Evolutionary conservation across 1,140 invertebrate species (phyloP), one percentile per base, ranked within the genome.

Genomic region (Zaprionus gabonicus): DNA sequence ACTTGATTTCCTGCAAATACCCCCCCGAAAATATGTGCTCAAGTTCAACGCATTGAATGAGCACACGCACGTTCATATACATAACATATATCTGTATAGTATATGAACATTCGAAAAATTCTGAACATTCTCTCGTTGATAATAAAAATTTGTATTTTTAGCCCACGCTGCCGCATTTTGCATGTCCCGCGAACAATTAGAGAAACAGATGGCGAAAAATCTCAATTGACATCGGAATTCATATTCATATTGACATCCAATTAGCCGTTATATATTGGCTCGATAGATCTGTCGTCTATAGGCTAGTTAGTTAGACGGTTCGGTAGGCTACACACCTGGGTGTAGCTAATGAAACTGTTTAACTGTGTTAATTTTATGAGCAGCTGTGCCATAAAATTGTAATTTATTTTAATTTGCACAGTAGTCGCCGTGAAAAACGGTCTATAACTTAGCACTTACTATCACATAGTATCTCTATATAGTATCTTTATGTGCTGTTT

Each of bases 371-470:
- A 80, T 72, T 77, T 80, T 77, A 80, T 87, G 72, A 81, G 66
- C 82, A 86, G 83, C 82, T 86, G 82, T 71, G 81, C 83, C 62
- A 79, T 80, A 69, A 78, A 82, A 81, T 86, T 75, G 71, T 80
- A 87, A 86, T 86, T 87, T 73, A 86, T 86, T 81, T 69, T 82
- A 82, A 86, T 86, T 71, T 63, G 51, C 53, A 70, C 82, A 73
- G 71, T 58, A 49, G 44, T 49, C 46, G 27, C 27, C 13, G 13
- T 51, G 57, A 56, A 66, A 66, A 55, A 67, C 64, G 69, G 28
- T 63, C 46, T 57, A 67, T 67, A 67, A 58, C 65, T 57, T 57
- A 41, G 64, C 38, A 23, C 15, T 41, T 41, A 46, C 41, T 46
- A 46, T 46, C 41, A 46, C 7, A 46, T 20, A 46, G 41, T 46